Percentiles rank a stretch among this genome's conserved stretches.
Conservation (phyloP, 1,140 invertebrate genomes). For the Plectus sambesii region DNA sequence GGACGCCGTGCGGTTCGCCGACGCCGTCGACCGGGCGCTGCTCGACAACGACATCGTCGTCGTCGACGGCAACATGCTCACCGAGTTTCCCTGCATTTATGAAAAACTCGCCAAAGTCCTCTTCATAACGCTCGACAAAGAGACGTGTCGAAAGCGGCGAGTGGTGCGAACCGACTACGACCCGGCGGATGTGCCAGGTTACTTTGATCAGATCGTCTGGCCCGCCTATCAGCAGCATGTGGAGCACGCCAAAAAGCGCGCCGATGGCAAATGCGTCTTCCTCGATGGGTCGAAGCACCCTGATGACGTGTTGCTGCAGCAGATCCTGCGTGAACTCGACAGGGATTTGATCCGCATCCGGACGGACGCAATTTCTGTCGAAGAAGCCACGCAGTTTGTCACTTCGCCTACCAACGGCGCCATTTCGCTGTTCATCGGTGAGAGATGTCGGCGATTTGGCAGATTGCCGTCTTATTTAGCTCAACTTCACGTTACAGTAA, state of each 20-base stretch:
- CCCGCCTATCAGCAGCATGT: conserved; percentile 22
- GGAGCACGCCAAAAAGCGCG: conserved; percentile 11
- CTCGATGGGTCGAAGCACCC: conserved; percentile 12
- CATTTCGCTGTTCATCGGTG: conserved; percentile 24
- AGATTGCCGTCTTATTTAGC: too few relatives aligned
- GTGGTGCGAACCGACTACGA: conserved; percentile 12
- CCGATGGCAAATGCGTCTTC: conserved; percentile 11
- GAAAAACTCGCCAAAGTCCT: conserved; percentile 13
- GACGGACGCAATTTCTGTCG: not conserved
- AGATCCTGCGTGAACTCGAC: not conserved
- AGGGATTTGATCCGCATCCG: conserved; percentile 5
- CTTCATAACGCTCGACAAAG: conserved; percentile 21
- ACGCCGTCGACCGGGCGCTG: conserved; percentile 8
- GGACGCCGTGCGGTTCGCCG: not conserved
- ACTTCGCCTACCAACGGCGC: conserved; percentile 17
- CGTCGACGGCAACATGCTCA: conserved; percentile 27
- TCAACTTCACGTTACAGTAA: too few relatives aligned
- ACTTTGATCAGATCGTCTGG: conserved; percentile 19
- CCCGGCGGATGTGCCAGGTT: conserved; percentile 22
- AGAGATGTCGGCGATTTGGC: too few relatives aligned
- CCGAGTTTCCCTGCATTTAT: conserved; percentile 19
- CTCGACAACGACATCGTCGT: conserved; percentile 15
- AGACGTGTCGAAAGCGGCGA: conserved; percentile 8
- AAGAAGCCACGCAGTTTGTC: not conserved
- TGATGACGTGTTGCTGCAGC: not conserved